Evolutionary conservation across 2,797 vertebrate species (phyloP).

Genomic region (Eospalax fontanierii): DNA sequence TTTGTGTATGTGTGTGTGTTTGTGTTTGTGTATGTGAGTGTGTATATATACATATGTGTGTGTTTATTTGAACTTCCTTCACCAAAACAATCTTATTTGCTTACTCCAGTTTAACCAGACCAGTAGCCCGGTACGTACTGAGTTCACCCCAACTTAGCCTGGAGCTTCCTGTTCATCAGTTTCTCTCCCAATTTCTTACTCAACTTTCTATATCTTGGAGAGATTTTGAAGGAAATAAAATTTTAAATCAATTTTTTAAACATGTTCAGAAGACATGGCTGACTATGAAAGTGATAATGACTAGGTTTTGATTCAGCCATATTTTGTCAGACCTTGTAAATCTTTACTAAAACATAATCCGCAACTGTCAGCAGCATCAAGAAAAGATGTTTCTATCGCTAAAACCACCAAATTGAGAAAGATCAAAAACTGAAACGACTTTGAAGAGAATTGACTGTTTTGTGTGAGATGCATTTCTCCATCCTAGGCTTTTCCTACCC

Average conservation of each 20-base stretch:
- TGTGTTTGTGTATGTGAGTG: neutral
- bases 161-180: constrained; percentile 43
- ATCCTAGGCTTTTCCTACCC: neutral
- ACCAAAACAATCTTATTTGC: constrained; percentile 69
- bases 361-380: neutral
- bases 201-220: neutral
- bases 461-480: neutral
- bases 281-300: constrained; percentile 4
- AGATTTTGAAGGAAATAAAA: constrained; percentile 45
- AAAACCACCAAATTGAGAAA: constrained; percentile 56
- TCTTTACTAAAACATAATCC: constrained; percentile 13
- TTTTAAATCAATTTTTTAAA: neutral
- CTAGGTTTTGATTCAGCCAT: constrained; percentile 17
- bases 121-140: constrained; percentile 64
- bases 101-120: constrained; percentile 12
- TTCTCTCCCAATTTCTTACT: neutral
- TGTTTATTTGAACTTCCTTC: neutral
- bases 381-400: neutral
- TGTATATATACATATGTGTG: neutral
- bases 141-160: neutral
- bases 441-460: constrained; percentile 24
- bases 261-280: neutral
- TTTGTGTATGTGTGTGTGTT: neutral
- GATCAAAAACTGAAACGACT: constrained; percentile 8
- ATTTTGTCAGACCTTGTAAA: neutral